Percentiles rank a stretch among this genome's conserved stretches.
phyloP scores from a whole-genome alignment of 2,113 vertebrate species.

The Austrofundulus limnaeus region DNA sequence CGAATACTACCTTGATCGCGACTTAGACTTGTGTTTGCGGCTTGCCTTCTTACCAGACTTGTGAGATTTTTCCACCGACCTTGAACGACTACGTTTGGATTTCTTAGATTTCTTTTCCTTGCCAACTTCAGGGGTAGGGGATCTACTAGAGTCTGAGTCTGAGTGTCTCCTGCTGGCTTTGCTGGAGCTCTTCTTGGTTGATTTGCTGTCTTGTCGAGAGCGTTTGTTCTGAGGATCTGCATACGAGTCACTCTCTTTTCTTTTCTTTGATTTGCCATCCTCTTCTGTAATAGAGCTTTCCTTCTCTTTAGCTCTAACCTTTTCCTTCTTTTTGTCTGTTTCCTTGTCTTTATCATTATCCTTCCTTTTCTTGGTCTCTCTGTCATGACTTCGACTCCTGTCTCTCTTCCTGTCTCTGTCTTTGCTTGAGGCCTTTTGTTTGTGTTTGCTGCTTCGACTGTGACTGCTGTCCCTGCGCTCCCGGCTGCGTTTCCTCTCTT shows the following conservation, averaged over 20 bases:
- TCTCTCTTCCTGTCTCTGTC: constrained; percentile 84
- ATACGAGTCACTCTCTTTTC: constrained; percentile 86
- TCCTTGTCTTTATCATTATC: constrained; percentile 88
- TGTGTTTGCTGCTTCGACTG: constrained; percentile 85
- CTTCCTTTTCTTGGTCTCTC: constrained; percentile 88
- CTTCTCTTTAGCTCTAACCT: constrained; percentile 86
- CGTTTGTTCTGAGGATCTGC: constrained; percentile 84
- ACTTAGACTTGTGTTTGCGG: constrained; percentile 99
- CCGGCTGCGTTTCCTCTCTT: constrained; percentile 81
- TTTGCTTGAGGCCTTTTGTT: constrained; percentile 88
- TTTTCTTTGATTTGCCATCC: constrained; percentile 87
- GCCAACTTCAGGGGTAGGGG: constrained; percentile 91
- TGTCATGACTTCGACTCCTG: constrained; percentile 85
- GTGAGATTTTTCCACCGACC: constrained; percentile 98
- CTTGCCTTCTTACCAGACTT: constrained; percentile 99
- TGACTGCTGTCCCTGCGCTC: constrained; percentile 82
- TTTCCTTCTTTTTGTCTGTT: constrained; percentile 86
- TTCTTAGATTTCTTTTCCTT: constrained; percentile 99
- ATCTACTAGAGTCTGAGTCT: constrained; percentile 95
- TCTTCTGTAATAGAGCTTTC: constrained; percentile 79
- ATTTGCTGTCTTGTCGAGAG: constrained; percentile 88
- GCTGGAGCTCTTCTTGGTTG: constrained; percentile 83
- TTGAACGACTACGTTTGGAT: constrained; percentile 97
- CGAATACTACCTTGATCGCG: constrained; percentile 99
- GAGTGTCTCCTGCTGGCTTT: constrained; percentile 91